Percentiles rank a stretch among this genome's conserved stretches.
These are phyloP conservation scores for Coptotermes formosanus DNA, from an alignment of 1,140 invertebrate species.

Conservation along the genomic window DNA sequence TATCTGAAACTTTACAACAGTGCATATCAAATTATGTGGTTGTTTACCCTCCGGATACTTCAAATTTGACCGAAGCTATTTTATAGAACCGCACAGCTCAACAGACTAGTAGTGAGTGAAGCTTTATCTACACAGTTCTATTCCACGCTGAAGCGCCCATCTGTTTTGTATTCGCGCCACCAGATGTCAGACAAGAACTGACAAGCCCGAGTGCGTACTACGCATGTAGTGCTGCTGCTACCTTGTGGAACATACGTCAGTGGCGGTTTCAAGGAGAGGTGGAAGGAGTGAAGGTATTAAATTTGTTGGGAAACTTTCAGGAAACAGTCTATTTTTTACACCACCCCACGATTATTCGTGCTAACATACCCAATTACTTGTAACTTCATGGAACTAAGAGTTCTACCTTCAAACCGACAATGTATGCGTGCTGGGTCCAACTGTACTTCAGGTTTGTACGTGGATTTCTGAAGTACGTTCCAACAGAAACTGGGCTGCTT, in stretches of 20 bases:
- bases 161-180: neutral
- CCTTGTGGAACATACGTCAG: neutral
- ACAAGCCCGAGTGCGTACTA: neutral
- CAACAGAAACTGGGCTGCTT: no score
- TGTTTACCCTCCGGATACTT: no score
- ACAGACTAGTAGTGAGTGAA: neutral
- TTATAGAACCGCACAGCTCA: neutral
- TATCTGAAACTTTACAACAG: no score
- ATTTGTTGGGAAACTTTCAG: slow-evolving; percentile 10
- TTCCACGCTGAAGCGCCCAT: neutral
- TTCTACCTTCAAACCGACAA: no score
- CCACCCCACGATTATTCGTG: neutral
- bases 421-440: no score
- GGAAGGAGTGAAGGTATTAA: neutral
- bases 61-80: no score
- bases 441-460: no score
- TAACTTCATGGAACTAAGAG: neutral
- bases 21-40: no score
- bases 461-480: no score
- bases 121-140: neutral
- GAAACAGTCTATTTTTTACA: neutral
- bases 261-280: neutral
- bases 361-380: neutral
- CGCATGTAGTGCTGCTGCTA: neutral
- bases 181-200: slow-evolving; percentile 11